Evolutionary conservation across 2,113 vertebrate species (phyloP).

Genomic region (Catharus minimus): DNA sequence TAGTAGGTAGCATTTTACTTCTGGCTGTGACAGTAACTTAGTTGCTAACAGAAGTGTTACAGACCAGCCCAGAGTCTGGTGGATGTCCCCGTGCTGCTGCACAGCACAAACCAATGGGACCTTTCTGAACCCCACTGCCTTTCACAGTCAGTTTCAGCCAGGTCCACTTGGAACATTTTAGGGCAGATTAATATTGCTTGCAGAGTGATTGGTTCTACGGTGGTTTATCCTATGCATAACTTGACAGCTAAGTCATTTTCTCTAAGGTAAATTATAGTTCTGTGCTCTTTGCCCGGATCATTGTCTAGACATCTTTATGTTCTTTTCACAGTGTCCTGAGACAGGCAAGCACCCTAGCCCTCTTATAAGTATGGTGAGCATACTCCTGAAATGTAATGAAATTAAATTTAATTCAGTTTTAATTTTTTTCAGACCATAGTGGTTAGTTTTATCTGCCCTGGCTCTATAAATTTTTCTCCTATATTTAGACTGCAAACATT

Average conservation of each 20-base stretch:
- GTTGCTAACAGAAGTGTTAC: background rate
- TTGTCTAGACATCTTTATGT: background rate
- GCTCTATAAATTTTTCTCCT: background rate
- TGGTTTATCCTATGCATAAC: rapidly evolving
- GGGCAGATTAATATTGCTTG: background rate
- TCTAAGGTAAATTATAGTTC: background rate
- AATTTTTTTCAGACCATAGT: background rate
- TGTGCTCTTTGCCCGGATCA: background rate
- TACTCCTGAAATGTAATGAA: background rate
- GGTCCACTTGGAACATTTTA: background rate
- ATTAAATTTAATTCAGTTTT: background rate
- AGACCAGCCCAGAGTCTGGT: background rate
- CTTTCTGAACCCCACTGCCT: background rate
- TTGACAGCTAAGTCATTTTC: background rate
- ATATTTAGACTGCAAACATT: background rate
- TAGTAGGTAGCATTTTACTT: background rate
- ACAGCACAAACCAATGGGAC: background rate
- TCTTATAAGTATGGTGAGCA: background rate
- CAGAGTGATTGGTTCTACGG: background rate
- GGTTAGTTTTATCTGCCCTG: background rate
- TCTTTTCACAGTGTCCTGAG: background rate
- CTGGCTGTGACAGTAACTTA: background rate
- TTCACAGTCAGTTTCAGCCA: background rate
- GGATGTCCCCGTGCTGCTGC: rapidly evolving
- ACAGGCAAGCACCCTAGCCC: background rate